Base-by-base conservation (phyloP, 2,888 invertebrate species). In the Vanessa cardui region DNA sequence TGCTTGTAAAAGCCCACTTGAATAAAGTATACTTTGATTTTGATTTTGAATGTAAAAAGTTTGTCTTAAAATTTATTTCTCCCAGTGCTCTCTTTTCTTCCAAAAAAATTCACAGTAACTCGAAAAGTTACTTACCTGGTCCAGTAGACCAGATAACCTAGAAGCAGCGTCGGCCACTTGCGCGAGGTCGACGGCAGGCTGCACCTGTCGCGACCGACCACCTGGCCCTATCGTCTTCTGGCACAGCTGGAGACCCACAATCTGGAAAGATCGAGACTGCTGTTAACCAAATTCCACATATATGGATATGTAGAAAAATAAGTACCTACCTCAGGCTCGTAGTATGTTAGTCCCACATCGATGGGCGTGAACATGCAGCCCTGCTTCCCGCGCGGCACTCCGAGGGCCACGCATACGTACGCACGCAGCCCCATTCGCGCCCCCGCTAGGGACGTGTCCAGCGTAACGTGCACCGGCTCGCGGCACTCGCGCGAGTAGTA, bases 301-400 rank as follows among this genome's bases (percentile, higher is more conserved):
- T 33, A 39, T 8, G 9, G 9, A 39, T 39, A 39, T 12, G 12
- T 12, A 39, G 12, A 12, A 39, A 12, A 12, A 12, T 39, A 39
- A 12, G 12, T 12, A 2, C 54, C 12, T 75, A 95, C 95, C 94
- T 99, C 99, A 1, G 99, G 98, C 83, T 98, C 98, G 83, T 99
- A 99, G 79, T 96, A 96, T 16, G 95, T 95, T 67, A 98, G 94
- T 80, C 97, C 96, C 9, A 99, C 97, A 75, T 97, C 96, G 47
- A 99, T 96, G 33, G 99, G 98, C 0, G 99, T 98, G 89, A 99
- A 99, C 98, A 98, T 98, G 84, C 97, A 97, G 72, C 99, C 98
- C 82, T 96, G 95, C 84, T 98, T 97, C 72, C 98, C 98, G 73
- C 96, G 96, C 58, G 99, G 99, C 56, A 99, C 98, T 54, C 99